Base-by-base conservation (phyloP, 2,113 vertebrate species). In the Muntiacus reevesi region DNA sequence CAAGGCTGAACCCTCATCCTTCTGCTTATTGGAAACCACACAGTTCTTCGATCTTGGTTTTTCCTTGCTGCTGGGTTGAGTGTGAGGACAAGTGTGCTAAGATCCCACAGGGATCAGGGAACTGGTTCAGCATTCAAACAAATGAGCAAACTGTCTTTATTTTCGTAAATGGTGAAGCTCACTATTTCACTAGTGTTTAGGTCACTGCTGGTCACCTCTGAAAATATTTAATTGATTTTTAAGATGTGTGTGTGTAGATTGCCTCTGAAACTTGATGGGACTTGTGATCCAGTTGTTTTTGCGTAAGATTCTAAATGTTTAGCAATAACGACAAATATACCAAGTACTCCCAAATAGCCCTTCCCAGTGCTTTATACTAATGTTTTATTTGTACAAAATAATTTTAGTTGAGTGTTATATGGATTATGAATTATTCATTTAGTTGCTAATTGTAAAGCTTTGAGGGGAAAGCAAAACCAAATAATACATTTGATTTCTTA, bases 371-470 rank as follows among this genome's bases (percentile, higher is more conserved):
- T 96, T 94, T 86, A 3, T 59, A 57, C 14, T 81, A 47, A 62
- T 67, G n/a, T 87, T 95, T 94, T 81, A 15, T 2, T 88, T 97
- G 33, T 36, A 81, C 33, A 91, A 88, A 96, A 90, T 57, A 45
- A 21, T 88, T 21, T 71, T 96, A 79, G 50, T 12, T 90, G 57
- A 71, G 14, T 67, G 11, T 85, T 92, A 76, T 13, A 13, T 74
- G 47, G 90, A 84, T 71, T 87, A 36, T n/a, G 36, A 85, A 84
- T 50, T 59, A 67, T 3, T 89, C 30, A 2, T 91, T 94, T 86
- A 10, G 5, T 81, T 92, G 40, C 55, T 88, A 91, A 93, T 86
- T 64, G 2, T 36, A 86, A 76, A 40, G 16, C n/a, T 97, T 86
- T 27, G 74, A 96, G 33, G 81, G 52, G 47, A 94, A 54, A 95